Conservation (phyloP, 2,888 invertebrate genomes). For the Cephus rjabovi region DNA sequence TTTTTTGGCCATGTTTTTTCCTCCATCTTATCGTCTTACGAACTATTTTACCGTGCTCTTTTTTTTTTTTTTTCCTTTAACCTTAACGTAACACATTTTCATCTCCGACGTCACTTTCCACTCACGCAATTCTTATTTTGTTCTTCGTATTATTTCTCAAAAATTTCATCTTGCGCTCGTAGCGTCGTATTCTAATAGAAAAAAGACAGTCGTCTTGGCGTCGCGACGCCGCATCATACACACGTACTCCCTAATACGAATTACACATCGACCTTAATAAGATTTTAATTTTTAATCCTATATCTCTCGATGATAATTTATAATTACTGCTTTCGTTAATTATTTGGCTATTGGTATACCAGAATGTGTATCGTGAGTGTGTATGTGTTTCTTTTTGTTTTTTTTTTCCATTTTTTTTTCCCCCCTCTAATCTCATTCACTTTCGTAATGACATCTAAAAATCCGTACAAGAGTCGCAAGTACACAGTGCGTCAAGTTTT, state of each 20-base stretch:
- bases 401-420: constrained; percentile 16
- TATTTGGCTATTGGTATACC: constrained; percentile 38
- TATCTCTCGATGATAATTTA: constrained; percentile 31
- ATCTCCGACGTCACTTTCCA: neutral
- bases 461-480: constrained; percentile 21
- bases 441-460: constrained; percentile 25
- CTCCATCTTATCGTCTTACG: constrained; percentile 36
- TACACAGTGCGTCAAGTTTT: constrained; percentile 30
- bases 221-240: constrained; percentile 9
- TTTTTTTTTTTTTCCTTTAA: constrained; percentile 20
- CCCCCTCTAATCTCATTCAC: neutral
- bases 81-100: constrained; percentile 1
- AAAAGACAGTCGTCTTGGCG: constrained; percentile 1
- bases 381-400: constrained; percentile 6
- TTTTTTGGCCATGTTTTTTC: constrained; percentile 12
- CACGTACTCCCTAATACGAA: constrained; percentile 37
- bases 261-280: constrained; percentile 49
- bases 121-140: neutral
- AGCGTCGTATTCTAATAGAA: neutral
- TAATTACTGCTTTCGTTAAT: constrained; percentile 32
- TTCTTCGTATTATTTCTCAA: neutral
- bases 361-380: constrained; percentile 24
- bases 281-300: constrained; percentile 32
- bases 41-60: constrained; percentile 62
- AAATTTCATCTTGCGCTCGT: neutral